Percentiles rank a stretch among this genome's conserved stretches.
Evolutionary conservation across 35 echinoderm and acorn worm species (phyloP).

Genomic region (Strongylocentrotus purpuratus): DNA sequence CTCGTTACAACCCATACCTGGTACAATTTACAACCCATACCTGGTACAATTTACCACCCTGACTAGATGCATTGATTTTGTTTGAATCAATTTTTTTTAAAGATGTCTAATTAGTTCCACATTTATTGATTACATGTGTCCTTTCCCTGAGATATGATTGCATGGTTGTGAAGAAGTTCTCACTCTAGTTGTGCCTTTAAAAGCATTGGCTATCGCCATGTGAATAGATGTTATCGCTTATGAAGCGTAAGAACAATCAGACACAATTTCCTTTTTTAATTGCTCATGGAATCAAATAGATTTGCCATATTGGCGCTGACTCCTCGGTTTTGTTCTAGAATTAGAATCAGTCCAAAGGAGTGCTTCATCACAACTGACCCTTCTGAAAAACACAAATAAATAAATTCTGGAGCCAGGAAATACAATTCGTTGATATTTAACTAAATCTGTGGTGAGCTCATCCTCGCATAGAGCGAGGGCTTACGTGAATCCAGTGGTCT

Average conservation of each 20-base stretch:
- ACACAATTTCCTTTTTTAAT: neutral
- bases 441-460: neutral
- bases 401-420: neutral
- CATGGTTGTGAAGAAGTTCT: neutral
- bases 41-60: neutral
- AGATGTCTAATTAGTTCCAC: neutral
- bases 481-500: neutral
- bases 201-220: neutral
- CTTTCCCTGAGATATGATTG: neutral
- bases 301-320: neutral
- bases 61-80: conserved; percentile 8
- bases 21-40: neutral
- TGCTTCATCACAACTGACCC: neutral
- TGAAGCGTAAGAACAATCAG: neutral
- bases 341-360: neutral
- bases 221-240: neutral
- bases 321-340: neutral
- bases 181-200: neutral
- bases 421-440: neutral
- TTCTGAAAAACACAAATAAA: neutral
- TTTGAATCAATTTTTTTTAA: neutral
- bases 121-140: neutral
- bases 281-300: neutral
- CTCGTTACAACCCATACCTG: neutral
- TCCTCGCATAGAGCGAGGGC: neutral